Evolutionary conservation across 2,797 vertebrate species (phyloP).

Genomic region (Epinephelus malabaricus): DNA sequence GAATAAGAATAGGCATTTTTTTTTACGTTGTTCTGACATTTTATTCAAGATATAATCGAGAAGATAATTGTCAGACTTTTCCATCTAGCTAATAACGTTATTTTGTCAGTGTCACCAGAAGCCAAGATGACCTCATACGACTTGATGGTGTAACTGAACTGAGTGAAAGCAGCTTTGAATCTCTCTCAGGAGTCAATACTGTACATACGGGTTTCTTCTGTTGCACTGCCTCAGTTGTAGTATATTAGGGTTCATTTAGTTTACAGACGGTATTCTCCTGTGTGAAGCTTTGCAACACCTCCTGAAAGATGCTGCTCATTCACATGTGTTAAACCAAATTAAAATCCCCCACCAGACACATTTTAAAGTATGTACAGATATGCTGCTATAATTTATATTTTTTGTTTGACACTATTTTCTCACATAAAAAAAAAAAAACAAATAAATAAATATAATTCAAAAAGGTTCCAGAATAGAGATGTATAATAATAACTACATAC

Average conservation of each 20-base stretch:
- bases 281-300: conserved; percentile 10
- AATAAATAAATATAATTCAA: too few relatives aligned
- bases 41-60: background rate
- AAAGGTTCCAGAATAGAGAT: too few relatives aligned
- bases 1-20: background rate
- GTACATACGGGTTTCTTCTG: background rate
- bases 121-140: background rate
- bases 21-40: background rate
- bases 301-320: background rate
- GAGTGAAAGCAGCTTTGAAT: background rate
- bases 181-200: background rate
- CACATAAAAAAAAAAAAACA: too few relatives aligned
- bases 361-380: too few relatives aligned
- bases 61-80: background rate
- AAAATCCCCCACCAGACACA: background rate
- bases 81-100: background rate
- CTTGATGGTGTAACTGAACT: conserved; percentile 3
- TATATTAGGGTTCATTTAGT: background rate
- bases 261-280: background rate
- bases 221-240: background rate
- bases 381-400: too few relatives aligned
- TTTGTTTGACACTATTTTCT: too few relatives aligned
- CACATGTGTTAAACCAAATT: background rate
- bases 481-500: too few relatives aligned
- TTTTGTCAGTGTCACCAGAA: conserved; percentile 9